phyloP scores from a whole-genome alignment of 2,113 vertebrate species.

The Polyodon spathula region DNA sequence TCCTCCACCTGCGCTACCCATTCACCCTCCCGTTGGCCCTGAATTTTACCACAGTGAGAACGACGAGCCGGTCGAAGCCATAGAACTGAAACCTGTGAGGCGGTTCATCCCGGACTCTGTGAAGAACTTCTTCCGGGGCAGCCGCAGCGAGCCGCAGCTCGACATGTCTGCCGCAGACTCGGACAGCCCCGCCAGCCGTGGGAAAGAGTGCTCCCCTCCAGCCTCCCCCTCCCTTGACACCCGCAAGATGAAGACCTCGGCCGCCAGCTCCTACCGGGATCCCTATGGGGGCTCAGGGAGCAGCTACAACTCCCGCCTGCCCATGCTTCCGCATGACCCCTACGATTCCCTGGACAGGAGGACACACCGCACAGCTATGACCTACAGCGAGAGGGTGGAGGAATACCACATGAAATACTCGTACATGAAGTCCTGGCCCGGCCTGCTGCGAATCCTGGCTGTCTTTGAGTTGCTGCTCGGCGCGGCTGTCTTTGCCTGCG shows the following conservation, averaged over 20 bases:
- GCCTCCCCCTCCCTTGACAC: slow-evolving; percentile 49
- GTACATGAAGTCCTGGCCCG: slow-evolving; percentile 95
- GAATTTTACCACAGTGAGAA: slow-evolving; percentile 42
- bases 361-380: slow-evolving; percentile 48
- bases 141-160: slow-evolving; percentile 44
- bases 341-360: slow-evolving; percentile 47
- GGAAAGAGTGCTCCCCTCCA: slow-evolving; percentile 76
- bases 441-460: slow-evolving; percentile 75
- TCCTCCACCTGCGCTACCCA: slow-evolving; percentile 74
- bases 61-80: slow-evolving; percentile 40
- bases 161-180: slow-evolving; percentile 43
- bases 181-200: slow-evolving; percentile 49
- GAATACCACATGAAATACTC: slow-evolving; percentile 69
- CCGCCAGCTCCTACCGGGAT: slow-evolving; percentile 51
- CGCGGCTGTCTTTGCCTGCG: slow-evolving; percentile 82
- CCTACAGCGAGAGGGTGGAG: slow-evolving; percentile 73
- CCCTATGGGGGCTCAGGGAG: slow-evolving; percentile 57
- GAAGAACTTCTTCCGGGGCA: slow-evolving; percentile 80
- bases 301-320: slow-evolving; percentile 50
- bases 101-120: slow-evolving; percentile 86
- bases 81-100: slow-evolving; percentile 73
- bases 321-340: slow-evolving; percentile 53
- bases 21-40: slow-evolving; percentile 62
- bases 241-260: slow-evolving; percentile 10
- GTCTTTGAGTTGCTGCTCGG: slow-evolving; percentile 75